Evolutionary conservation across 2,888 invertebrate genomes (phyloP), one percentile per base, ranked within the genome.

Genomic region (Euclidia mi): DNA sequence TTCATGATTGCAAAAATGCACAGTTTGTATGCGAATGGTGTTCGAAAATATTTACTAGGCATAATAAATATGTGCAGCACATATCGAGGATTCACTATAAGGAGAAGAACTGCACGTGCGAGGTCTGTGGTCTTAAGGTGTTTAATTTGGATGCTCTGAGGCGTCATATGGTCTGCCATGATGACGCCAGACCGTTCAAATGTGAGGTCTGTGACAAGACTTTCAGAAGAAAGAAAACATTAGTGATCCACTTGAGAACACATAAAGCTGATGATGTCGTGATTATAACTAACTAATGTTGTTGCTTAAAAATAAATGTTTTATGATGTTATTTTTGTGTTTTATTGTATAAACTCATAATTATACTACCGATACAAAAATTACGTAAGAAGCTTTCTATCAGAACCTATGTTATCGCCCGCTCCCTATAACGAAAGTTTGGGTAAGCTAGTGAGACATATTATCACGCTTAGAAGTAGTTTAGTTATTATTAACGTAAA

Each of bases 11-110:
- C 3, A 70, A 76, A 25, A 65, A 45, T 2, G 47, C 35, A 0
- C 71, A 80, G 25, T 56, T 78, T 45, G 82, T 84, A 7, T 94
- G 93, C 45, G 82, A 81, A n/a, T 56, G 82, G 1, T 92, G 92
- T 48, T 53, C 67, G 0, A 79, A 75, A 31, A 69, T 81, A 2
- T 85, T 81, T 10, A 71, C 72, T 0, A 58, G 66, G 3, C 76
- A 76, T 3, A 76, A 50, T 34, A 76, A 75, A 2, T 67, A 71
- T 6, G 53, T 73, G 0, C 56, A 76, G 2, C 89, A 89, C 48
- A 79, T 82, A 1, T 57, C 69, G 0, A 66, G 81, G 1, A 78
- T 76, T 0, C 87, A 87, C 65, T 66, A 72, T 0, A 72, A 64
- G n/a, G 58, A 64, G 43, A 79, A 79, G 15, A 80, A 80, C 34